phyloP scores from a whole-genome alignment of 2,113 vertebrate genomes.

The Microcebus lehilahytsara region DNA sequence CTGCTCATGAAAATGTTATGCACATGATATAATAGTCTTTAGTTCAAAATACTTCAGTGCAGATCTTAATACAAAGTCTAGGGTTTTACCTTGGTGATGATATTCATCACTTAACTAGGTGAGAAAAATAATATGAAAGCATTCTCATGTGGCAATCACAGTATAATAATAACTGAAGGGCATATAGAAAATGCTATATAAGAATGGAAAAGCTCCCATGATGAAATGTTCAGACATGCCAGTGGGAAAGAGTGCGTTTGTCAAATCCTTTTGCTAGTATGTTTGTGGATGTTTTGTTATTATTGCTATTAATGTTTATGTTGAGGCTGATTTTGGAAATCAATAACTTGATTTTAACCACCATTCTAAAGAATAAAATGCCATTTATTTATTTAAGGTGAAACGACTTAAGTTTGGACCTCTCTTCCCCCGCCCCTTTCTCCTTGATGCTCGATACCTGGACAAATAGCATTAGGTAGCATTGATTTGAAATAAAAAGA shows the following conservation, averaged over 20 bases:
- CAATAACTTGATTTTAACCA: slow-evolving; percentile 15
- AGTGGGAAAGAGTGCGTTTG: neutral
- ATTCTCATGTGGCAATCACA: neutral
- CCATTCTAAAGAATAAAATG: neutral
- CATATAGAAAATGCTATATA: neutral
- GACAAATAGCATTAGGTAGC: neutral
- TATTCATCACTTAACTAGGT: neutral
- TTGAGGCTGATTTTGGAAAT: neutral
- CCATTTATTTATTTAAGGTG: neutral
- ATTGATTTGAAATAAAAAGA: neutral
- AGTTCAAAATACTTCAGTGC: slow-evolving; percentile 24
- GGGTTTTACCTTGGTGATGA: neutral
- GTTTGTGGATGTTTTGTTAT: neutral
- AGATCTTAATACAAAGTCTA: neutral
- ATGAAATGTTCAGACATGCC: neutral
- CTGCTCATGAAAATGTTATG: slow-evolving; percentile 42
- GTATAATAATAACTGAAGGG: neutral
- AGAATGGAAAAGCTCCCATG: neutral
- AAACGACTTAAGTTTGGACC: neutral
- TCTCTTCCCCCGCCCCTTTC: neutral
- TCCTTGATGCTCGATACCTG: neutral
- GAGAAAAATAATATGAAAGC: slow-evolving; percentile 1
- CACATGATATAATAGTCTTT: neutral
- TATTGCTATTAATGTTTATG: neutral
- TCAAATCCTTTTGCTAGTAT: neutral